Evolutionary conservation across 2,113 vertebrate genomes (phyloP).

Genomic region (Corythoichthys intestinalis): DNA sequence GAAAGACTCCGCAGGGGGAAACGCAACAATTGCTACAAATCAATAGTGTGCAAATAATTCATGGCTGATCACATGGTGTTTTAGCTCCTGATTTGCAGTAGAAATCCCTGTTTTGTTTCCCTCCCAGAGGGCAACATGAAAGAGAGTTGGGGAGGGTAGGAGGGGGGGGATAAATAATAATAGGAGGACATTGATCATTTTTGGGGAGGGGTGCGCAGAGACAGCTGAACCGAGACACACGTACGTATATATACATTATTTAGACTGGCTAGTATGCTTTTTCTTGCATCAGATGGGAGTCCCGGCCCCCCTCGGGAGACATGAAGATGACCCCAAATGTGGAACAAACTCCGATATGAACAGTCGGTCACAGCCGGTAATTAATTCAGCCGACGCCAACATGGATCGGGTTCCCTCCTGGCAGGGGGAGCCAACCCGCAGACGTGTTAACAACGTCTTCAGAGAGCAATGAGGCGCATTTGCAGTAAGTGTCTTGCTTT

Average conservation of each 20-base stretch:
- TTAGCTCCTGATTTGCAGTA: constrained; percentile 67
- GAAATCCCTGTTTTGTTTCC: constrained; percentile 65
- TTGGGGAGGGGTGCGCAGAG: constrained; percentile 45
- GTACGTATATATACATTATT: constrained; percentile 58
- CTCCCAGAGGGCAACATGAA: constrained; percentile 67
- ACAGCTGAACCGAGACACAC: constrained; percentile 46
- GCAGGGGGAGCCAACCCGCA: constrained; percentile 49
- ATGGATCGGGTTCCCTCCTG: constrained; percentile 65
- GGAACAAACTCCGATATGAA: constrained; percentile 34
- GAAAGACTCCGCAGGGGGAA: constrained; percentile 56
- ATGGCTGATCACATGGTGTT: constrained; percentile 75
- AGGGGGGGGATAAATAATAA: constrained; percentile 55
- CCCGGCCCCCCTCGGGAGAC: constrained; percentile 30
- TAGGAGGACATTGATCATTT: constrained; percentile 68
- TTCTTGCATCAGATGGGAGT: constrained; percentile 60
- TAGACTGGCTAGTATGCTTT: constrained; percentile 43
- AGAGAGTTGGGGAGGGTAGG: constrained; percentile 44
- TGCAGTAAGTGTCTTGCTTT: constrained; percentile 67
- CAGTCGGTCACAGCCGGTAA: constrained; percentile 58
- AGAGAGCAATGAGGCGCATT: constrained; percentile 67
- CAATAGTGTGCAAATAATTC: constrained; percentile 73
- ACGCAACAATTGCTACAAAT: constrained; percentile 73
- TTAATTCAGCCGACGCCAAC: constrained; percentile 70
- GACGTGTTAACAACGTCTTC: constrained; percentile 72
- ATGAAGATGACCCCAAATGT: constrained; percentile 21